Conservation (phyloP, 2,888 invertebrate species). For the Abrostola triplasia region DNA sequence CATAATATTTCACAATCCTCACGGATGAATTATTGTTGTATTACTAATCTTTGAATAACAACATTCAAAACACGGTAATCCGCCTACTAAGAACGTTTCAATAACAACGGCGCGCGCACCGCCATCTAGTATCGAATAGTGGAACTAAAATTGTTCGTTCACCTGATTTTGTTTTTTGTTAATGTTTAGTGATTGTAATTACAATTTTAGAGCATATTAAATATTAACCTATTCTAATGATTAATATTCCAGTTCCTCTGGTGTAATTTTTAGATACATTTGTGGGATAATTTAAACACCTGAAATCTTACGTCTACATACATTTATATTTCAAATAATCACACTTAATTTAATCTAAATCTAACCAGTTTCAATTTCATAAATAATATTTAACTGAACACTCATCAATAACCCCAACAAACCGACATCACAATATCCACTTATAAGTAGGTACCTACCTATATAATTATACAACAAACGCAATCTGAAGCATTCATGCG, state of each 20-base stretch:
- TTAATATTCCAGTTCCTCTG: too few species aligned
- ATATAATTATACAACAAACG: conserved; percentile 16
- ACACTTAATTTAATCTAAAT: not conserved
- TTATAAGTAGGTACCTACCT: not conserved
- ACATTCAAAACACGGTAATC: conserved; percentile 32
- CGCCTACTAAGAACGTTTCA: conserved; percentile 10
- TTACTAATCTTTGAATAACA: conserved; percentile 42
- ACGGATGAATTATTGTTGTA: conserved; percentile 51
- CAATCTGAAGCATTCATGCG: conserved; percentile 44
- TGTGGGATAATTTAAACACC: too few species aligned
- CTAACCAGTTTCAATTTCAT: not conserved
- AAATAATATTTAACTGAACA: too few species aligned
- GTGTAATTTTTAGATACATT: too few species aligned
- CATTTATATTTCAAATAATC: too few species aligned
- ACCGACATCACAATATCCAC: conserved; percentile 4
- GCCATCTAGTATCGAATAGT: conserved; percentile 70
- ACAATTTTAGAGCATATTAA: too few species aligned
- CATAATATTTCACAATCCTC: conserved; percentile 48
- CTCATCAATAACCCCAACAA: too few species aligned
- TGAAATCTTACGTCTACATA: too few species aligned
- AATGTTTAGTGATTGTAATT: too few species aligned
- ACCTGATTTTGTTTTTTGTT: too few species aligned
- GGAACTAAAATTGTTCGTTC: conserved; percentile 27
- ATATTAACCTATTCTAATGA: too few species aligned
- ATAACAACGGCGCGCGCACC: conserved; percentile 37